phyloP scores from a whole-genome alignment of 1,140 invertebrate genomes.

The Drosophila miranda region DNA sequence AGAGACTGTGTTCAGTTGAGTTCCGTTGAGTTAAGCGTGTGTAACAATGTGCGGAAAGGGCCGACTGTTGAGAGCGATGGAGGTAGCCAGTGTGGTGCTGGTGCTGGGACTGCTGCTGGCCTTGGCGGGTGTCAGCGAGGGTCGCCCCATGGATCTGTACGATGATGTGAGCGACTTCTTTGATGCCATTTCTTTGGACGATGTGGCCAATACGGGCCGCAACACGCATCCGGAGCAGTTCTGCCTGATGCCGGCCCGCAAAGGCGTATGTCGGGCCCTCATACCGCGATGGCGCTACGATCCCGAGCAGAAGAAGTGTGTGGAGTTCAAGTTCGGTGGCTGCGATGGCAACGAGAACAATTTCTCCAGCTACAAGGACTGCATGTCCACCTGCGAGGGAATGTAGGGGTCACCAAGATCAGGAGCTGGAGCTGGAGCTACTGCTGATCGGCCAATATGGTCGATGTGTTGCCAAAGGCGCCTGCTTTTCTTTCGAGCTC shows the following conservation, averaged over 20 bases:
- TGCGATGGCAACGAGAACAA: slow-evolving; percentile 88
- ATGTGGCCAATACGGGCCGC: slow-evolving; percentile 70
- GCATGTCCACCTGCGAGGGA: slow-evolving; percentile 83
- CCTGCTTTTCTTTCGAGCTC: slow-evolving; percentile 46
- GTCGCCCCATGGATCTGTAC: slow-evolving; percentile 76
- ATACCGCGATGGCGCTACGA: slow-evolving; percentile 84
- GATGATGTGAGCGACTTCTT: slow-evolving; percentile 80
- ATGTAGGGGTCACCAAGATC: slow-evolving; percentile 44
- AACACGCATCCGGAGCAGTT: slow-evolving; percentile 76
- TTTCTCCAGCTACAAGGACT: slow-evolving; percentile 84
- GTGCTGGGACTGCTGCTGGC: slow-evolving; percentile 31
- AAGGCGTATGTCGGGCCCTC: slow-evolving; percentile 85
- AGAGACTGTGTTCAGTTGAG: slow-evolving; percentile 1
- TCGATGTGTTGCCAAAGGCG: slow-evolving; percentile 71
- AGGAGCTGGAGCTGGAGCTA: neutral
- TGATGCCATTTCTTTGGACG: slow-evolving; percentile 76
- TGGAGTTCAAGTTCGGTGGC: slow-evolving; percentile 86
- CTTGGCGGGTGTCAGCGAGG: slow-evolving; percentile 16
- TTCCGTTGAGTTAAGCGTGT: too few relatives aligned
- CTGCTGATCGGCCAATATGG: slow-evolving; percentile 18
- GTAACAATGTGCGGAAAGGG: too few relatives aligned
- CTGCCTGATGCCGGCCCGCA: slow-evolving; percentile 79
- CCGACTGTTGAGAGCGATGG: slow-evolving; percentile 40
- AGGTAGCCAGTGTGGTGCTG: slow-evolving; percentile 15
- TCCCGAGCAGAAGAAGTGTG: slow-evolving; percentile 83